Percentiles rank a stretch among this genome's conserved stretches.
phyloP scores from a whole-genome alignment of 30 jellyfish, hydroid and myxozoan genomes.

The Pelagia noctiluca region DNA sequence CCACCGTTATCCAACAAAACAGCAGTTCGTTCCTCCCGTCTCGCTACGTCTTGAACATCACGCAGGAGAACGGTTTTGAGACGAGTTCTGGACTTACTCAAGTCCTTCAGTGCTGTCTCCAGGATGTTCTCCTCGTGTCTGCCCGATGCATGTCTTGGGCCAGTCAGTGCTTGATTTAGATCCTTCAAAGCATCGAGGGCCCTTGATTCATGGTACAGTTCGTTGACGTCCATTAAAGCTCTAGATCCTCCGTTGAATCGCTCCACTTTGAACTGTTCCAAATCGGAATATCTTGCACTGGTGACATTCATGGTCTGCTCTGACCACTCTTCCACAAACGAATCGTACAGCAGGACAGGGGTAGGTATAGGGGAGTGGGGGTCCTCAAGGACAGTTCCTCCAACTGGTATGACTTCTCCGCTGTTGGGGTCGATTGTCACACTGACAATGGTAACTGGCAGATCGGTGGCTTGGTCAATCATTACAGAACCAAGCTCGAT shows the following conservation, averaged over 20 bases:
- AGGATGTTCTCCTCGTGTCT: slow-evolving; percentile 93
- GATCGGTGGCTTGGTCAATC: slow-evolving; percentile 47
- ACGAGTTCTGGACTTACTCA: slow-evolving; percentile 77
- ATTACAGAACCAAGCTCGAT: slow-evolving; percentile 83
- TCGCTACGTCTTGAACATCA: slow-evolving; percentile 74
- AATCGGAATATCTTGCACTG: slow-evolving; percentile 80
- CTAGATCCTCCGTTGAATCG: slow-evolving; percentile 89
- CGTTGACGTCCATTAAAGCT: slow-evolving; percentile 92
- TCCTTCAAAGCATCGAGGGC: slow-evolving; percentile 84
- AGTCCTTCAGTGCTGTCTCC: slow-evolving; percentile 78
- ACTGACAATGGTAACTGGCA: slow-evolving; percentile 80
- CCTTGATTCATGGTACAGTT: slow-evolving; percentile 85
- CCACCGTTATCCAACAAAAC: slow-evolving; percentile 90
- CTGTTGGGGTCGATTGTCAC: slow-evolving; percentile 80
- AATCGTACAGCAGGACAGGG: slow-evolving; percentile 84
- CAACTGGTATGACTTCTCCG: slow-evolving; percentile 92
- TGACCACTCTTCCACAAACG: slow-evolving; percentile 72
- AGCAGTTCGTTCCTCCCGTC: slow-evolving; percentile 72
- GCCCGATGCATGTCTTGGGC: slow-evolving; percentile 80
- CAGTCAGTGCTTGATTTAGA: slow-evolving; percentile 84
- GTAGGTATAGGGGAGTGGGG: slow-evolving; percentile 58
- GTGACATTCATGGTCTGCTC: slow-evolving; percentile 84
- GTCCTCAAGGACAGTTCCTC: slow-evolving; percentile 84
- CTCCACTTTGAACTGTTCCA: slow-evolving; percentile 61
- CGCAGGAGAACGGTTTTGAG: slow-evolving; percentile 71